Conservation (phyloP, 1,140 invertebrate genomes). For the Bathynomus jamesi region DNA sequence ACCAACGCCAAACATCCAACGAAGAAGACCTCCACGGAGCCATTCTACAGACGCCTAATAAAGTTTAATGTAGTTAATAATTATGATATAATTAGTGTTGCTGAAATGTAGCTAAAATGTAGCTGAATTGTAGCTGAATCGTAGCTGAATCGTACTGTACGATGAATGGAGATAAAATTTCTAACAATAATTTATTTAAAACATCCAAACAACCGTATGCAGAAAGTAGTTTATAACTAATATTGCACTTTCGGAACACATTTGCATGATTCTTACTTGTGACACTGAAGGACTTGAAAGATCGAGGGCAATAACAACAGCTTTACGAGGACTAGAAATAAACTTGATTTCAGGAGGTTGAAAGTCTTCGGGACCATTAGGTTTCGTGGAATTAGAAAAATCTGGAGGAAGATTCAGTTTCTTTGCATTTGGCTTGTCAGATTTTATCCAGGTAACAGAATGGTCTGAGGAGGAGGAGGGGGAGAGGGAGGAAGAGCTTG, state of each 20-base stretch:
- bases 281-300: slow-evolving; percentile 23
- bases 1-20: slow-evolving; percentile 32
- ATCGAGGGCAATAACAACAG: slow-evolving; percentile 27
- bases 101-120: background rate
- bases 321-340: slow-evolving; percentile 17
- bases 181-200: too few species aligned
- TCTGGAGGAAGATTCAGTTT: too few species aligned
- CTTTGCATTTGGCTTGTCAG: too few species aligned
- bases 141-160: background rate
- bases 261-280: slow-evolving; percentile 9
- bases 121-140: background rate
- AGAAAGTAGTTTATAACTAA: too few species aligned
- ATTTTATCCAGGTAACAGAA: too few species aligned
- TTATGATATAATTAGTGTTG: background rate
- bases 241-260: too few species aligned
- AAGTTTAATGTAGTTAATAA: background rate
- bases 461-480: too few species aligned
- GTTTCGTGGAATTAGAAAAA: too few species aligned
- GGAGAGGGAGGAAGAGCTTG: too few species aligned
- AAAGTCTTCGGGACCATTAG: too few species aligned
- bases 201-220: too few species aligned
- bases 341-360: slow-evolving; percentile 12
- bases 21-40: slow-evolving; percentile 27
- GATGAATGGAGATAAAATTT: background rate
- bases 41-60: slow-evolving; percentile 8